Percentiles rank a stretch among this genome's conserved stretches.
These are phyloP conservation scores for Standfussiana lucernea DNA, from an alignment of 2,888 invertebrate genomes.

Conservation along the genomic window DNA sequence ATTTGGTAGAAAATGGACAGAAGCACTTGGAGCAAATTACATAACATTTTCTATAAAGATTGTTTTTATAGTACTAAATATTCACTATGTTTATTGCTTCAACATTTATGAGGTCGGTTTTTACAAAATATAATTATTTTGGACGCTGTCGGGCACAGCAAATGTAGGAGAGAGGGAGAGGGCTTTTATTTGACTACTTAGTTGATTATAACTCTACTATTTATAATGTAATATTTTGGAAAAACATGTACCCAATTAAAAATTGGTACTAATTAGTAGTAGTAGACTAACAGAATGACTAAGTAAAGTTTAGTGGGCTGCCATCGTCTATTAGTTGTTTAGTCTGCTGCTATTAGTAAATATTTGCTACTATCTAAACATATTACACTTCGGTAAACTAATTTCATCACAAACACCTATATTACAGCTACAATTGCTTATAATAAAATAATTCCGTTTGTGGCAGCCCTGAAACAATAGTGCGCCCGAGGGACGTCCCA, in stretches of 20 bases:
- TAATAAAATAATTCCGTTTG: constrained; percentile 36
- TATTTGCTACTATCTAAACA: no score
- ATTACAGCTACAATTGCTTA: constrained; percentile 10
- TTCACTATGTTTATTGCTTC: no score
- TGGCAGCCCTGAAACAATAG: constrained; percentile 45
- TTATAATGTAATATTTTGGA: no score
- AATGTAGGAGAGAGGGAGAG: no score
- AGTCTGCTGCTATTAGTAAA: background rate
- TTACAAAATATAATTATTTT: no score
- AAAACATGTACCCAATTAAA: no score
- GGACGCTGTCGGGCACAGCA: no score
- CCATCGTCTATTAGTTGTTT: background rate
- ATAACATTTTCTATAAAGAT: no score
- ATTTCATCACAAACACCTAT: background rate
- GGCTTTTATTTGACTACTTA: no score
- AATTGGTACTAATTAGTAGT: no score
- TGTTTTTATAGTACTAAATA: background rate
- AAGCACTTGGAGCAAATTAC: background rate
- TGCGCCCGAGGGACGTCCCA: constrained; percentile 37
- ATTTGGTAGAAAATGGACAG: background rate
- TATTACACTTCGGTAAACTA: constrained; percentile 1
- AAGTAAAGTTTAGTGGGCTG: background rate
- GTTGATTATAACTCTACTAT: no score
- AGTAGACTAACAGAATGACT: background rate
- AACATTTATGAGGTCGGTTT: no score